These are phyloP conservation scores for Etheostoma spectabile DNA, from an alignment of 2,113 vertebrate genomes.

Conservation along the genomic window DNA sequence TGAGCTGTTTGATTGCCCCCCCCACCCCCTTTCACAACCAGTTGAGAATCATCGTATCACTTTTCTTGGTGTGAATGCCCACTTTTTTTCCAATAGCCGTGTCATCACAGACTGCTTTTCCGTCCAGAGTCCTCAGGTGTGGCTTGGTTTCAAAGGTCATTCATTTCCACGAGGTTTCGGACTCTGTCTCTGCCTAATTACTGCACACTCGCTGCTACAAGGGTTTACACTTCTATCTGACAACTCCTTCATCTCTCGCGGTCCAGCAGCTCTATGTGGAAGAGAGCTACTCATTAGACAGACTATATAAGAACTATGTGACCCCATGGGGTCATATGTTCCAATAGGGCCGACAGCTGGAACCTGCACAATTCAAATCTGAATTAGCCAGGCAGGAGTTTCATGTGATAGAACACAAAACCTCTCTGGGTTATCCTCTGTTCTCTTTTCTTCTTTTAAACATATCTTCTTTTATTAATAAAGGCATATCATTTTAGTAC, in stretches of 20 bases:
- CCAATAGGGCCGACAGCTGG: conserved; percentile 10
- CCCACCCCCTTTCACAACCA: too few relatives aligned
- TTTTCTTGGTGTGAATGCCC: too few relatives aligned
- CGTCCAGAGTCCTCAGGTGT: conserved; percentile 1
- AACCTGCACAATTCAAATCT: conserved; percentile 20
- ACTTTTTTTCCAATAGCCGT: too few relatives aligned
- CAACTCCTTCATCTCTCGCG: conserved; percentile 48
- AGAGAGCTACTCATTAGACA: conserved; percentile 57
- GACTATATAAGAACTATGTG: conserved; percentile 22
- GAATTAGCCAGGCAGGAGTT: neutral
- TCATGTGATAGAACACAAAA: neutral
- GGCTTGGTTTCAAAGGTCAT: conserved; percentile 37
- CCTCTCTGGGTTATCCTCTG: neutral
- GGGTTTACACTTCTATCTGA: conserved; percentile 35
- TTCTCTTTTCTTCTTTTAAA: conserved; percentile 4
- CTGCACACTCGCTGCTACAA: conserved; percentile 13
- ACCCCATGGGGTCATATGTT: conserved; percentile 32
- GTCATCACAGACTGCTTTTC: neutral
- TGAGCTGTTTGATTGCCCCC: too few relatives aligned
- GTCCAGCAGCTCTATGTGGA: conserved; percentile 35
- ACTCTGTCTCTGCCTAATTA: conserved; percentile 52
- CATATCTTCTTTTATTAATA: neutral
- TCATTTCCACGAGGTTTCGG: conserved; percentile 29
- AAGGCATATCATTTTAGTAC: neutral
- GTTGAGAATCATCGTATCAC: too few relatives aligned